A percentile compares a stretch with the other conserved stretches of the same genome.
Evolutionary conservation across 2,888 invertebrate species (phyloP).

Genomic region (Eristalis pertinax): DNA sequence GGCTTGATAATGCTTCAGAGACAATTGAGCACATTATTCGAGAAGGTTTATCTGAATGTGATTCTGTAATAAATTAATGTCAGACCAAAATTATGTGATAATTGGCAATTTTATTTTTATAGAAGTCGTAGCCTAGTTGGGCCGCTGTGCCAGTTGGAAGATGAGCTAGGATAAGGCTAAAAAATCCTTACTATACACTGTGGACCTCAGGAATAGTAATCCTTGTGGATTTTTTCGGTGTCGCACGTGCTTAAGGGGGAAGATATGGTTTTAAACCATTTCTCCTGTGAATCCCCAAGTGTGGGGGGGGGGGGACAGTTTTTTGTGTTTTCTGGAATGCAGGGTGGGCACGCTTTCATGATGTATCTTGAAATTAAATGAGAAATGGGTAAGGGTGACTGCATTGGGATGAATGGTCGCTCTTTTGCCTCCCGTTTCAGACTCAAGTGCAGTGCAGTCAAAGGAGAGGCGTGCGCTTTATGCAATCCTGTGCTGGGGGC

Average conservation of each 20-base stretch:
- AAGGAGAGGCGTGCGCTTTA: background rate
- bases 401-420: background rate
- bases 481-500: slow-evolving; percentile 9
- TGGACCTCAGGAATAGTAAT: slow-evolving; percentile 41
- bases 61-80: too few species aligned
- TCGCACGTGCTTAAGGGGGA: slow-evolving; percentile 57
- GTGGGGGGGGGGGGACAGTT: slow-evolving; percentile 37
- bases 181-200: too few species aligned
- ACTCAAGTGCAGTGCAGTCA: background rate
- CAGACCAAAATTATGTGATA: too few species aligned
- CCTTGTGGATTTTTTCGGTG: slow-evolving; percentile 52
- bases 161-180: too few species aligned
- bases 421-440: background rate
- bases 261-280: slow-evolving; percentile 59
- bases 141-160: too few species aligned
- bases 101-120: too few species aligned
- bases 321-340: slow-evolving; percentile 12
- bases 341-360: background rate
- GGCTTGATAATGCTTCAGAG: too few species aligned
- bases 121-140: too few species aligned
- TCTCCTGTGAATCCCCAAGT: slow-evolving; percentile 47
- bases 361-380: slow-evolving; percentile 1
- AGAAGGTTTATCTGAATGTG: too few species aligned
- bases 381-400: background rate
- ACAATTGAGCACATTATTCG: too few species aligned